These are phyloP conservation scores for Chirona hameri DNA, from an alignment of 2,888 invertebrate species.

Conservation along the genomic window DNA sequence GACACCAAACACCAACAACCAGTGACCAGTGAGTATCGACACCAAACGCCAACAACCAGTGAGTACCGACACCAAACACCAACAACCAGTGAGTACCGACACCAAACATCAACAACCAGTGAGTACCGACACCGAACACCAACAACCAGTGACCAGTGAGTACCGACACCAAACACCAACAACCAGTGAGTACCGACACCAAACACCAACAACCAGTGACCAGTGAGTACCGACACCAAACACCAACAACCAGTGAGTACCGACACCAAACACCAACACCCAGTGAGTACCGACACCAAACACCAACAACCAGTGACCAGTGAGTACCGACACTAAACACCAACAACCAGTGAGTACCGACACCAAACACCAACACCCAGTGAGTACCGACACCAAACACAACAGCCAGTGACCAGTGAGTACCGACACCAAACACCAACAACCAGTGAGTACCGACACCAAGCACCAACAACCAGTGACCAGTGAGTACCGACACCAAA, in stretches of 20 bases:
- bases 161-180: background rate
- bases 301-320: background rate
- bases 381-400: background rate
- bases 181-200: slow-evolving; percentile 68
- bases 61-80: background rate
- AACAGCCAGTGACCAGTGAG: background rate
- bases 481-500: background rate
- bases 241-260: slow-evolving; percentile 58
- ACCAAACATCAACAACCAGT: no score
- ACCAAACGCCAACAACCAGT: background rate
- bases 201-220: slow-evolving; percentile 94
- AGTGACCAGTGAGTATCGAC: background rate
- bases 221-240: slow-evolving; percentile 47
- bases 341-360: background rate
- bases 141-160: background rate
- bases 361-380: background rate
- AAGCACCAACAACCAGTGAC: background rate
- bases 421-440: no score
- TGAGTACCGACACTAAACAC: background rate
- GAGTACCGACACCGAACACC: background rate
- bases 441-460: background rate
- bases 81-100: background rate
- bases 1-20: background rate
- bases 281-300: background rate
- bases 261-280: slow-evolving; percentile 36